phyloP scores from a whole-genome alignment of 2,888 invertebrate species.

The Julus scanicus region DNA sequence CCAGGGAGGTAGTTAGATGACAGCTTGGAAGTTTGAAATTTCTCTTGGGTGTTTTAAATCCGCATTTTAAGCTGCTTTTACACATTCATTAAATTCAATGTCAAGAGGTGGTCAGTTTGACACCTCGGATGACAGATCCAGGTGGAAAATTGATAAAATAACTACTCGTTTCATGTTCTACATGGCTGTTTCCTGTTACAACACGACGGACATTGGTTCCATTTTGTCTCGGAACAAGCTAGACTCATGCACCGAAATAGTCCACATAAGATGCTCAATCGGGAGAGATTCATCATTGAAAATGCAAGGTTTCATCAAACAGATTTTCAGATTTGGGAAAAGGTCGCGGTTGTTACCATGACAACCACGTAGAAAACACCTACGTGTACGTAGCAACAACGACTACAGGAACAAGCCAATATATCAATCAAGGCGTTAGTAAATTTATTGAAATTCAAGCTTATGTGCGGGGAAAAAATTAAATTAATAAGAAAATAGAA shows the following conservation, averaged over 20 bases:
- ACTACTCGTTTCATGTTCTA: too few species aligned
- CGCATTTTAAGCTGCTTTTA: too few species aligned
- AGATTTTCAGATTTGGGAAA: neutral
- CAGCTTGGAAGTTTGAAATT: too few species aligned
- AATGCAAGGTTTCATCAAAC: neutral
- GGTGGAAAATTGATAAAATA: neutral
- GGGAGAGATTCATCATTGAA: neutral
- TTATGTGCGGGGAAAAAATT: neutral
- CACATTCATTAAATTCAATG: neutral
- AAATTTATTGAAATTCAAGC: neutral
- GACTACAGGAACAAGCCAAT: neutral
- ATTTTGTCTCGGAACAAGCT: neutral
- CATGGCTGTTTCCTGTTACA: too few species aligned
- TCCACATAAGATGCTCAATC: too few species aligned
- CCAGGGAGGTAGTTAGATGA: too few species aligned
- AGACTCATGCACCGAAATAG: too few species aligned
- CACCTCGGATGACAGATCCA: neutral
- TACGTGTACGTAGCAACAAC: neutral
- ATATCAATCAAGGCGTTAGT: neutral
- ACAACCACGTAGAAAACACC: neutral
- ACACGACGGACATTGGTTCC: neutral
- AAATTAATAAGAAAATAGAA: neutral
- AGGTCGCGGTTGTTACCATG: neutral
- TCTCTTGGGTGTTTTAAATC: too few species aligned
- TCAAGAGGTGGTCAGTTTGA: neutral